These are phyloP conservation scores for Dermochelys coriacea DNA, from an alignment of 2,797 vertebrate genomes.

Conservation along the genomic window DNA sequence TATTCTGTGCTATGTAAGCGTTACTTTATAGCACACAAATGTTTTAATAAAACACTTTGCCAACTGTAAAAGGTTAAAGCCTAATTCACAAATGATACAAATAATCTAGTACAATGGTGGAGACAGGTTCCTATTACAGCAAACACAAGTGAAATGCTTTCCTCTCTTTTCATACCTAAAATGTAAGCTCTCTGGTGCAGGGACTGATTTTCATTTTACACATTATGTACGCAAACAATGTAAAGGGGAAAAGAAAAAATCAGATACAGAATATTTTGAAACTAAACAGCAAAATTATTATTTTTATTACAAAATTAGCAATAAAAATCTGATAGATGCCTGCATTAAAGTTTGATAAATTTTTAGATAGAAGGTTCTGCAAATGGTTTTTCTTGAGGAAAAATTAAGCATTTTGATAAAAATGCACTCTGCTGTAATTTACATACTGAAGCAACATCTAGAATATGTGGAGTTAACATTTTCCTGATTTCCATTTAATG, in stretches of 20 bases:
- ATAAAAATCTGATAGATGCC: neutral
- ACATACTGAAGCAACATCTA: neutral
- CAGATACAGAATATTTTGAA: neutral
- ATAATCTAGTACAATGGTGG: neutral
- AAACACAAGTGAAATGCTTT: neutral
- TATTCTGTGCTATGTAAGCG: neutral
- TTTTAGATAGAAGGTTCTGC: neutral
- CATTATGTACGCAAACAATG: neutral
- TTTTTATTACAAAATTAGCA: neutral
- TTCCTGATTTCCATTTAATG: neutral
- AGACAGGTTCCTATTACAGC: neutral
- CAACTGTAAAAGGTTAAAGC: neutral
- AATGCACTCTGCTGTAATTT: neutral
- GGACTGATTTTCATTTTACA: neutral
- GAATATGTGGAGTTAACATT: neutral
- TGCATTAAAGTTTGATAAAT: neutral
- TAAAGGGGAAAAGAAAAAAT: neutral
- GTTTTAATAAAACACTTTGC: neutral
- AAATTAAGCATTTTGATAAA: neutral
- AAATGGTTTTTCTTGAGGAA: neutral
- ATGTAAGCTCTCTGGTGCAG: neutral
- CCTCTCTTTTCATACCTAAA: neutral
- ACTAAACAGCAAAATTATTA: neutral
- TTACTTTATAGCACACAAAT: neutral
- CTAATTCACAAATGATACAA: neutral